Base-by-base conservation (phyloP, 2,797 vertebrate species). In the Diceros bicornis region DNA sequence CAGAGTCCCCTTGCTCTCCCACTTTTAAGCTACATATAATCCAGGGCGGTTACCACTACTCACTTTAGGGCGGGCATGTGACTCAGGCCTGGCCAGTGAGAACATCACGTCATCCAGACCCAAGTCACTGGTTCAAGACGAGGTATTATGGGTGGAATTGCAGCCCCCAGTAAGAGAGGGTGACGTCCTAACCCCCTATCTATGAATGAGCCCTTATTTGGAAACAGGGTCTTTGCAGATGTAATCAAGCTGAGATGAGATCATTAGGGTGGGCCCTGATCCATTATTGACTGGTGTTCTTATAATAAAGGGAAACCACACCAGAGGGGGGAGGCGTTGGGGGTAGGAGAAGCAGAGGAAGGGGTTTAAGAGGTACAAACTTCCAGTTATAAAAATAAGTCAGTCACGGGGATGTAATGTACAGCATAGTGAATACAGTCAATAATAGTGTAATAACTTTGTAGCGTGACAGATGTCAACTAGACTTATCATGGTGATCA, bases 231-330 rank as follows among this genome's bases (percentile, higher is more conserved):
- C 62, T 71, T 52, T 17, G 13, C 27, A 72, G 52, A 94, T 62
- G 13, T 23, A 4, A 68, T 37, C 25, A 74, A 62, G 59, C 9
- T 47, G 41, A 75, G n/a, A 79, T 13, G 69, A 69, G 27, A 29
- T 86, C 50, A 62, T 5, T 3, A 20, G 8, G 18, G 25, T 61
- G 55, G 55, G 55, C 64, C 27, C 57, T 69, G 47, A 52, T 52
- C 37, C 41, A 7, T 16, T 0, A 29, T 0, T 0, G 20, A 29
- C 27, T 2, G 10, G 52, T 29, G 34, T 55, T 57, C 37, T 90
- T n/a, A 2, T 14, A n/a, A 72, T 32, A 59, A 12, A 18, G 64
- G 47, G n/a, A 74, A 18, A 47, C 74, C 6, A 4, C 16, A 52
- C 50, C 50, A 52, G 50, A 52, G 50, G 14, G 50, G 50, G 50